These are phyloP conservation scores for Scatophagus argus DNA, from an alignment of 2,113 vertebrate genomes.

Conservation along the genomic window DNA sequence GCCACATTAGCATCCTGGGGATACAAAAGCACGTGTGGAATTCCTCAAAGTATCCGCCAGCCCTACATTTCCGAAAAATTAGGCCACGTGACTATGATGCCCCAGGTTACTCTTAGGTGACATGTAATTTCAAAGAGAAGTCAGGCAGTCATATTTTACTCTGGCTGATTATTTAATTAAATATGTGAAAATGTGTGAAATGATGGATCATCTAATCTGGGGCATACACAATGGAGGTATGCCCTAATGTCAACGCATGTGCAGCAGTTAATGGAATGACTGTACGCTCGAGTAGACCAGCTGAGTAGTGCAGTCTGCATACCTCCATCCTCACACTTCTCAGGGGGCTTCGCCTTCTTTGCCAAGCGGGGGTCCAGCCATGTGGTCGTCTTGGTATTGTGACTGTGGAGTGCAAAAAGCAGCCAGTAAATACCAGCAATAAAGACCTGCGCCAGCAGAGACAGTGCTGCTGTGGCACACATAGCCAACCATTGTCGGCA, in stretches of 20 bases:
- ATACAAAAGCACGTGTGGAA: slow-evolving; percentile 44
- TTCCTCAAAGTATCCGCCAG: slow-evolving; percentile 35
- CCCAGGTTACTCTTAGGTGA: slow-evolving; percentile 13
- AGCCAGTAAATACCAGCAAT: slow-evolving; percentile 38
- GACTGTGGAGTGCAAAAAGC: slow-evolving; percentile 83
- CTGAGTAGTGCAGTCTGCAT: slow-evolving; percentile 40
- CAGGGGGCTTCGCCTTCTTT: slow-evolving; percentile 97
- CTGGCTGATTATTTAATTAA: slow-evolving; percentile 27
- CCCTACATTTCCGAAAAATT: slow-evolving; percentile 25
- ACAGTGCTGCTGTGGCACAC: slow-evolving; percentile 14
- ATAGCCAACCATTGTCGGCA: slow-evolving; percentile 3
- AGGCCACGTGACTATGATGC: slow-evolving; percentile 22
- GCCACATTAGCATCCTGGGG: slow-evolving; percentile 63
- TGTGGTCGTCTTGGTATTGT: slow-evolving; percentile 98
- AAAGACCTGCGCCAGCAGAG: slow-evolving; percentile 12
- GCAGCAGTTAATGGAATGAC: slow-evolving; percentile 36
- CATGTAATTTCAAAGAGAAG: slow-evolving; percentile 24
- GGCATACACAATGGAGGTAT: slow-evolving; percentile 13
- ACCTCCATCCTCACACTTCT: slow-evolving; percentile 99
- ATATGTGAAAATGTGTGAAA: slow-evolving; percentile 26
- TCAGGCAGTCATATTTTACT: slow-evolving; percentile 5
- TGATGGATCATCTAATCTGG: slow-evolving; percentile 23
- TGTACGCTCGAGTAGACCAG: slow-evolving; percentile 29
- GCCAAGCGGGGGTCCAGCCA: slow-evolving; percentile 98
- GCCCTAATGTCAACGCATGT: slow-evolving; percentile 34